phyloP scores from a whole-genome alignment of 2,888 invertebrate species.

The Dolichomitus sp. region DNA sequence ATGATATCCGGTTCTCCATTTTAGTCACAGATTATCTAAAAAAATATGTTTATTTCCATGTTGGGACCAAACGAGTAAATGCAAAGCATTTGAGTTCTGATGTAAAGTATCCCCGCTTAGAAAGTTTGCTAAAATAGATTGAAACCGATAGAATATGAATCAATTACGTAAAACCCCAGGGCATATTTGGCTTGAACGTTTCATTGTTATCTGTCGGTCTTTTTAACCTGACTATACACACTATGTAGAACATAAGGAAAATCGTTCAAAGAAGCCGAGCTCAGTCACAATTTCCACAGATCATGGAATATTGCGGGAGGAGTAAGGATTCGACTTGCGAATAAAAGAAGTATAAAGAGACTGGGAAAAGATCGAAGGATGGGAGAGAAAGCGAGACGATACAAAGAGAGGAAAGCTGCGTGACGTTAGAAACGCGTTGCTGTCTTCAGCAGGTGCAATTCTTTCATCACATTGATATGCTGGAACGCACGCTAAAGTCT shows the following conservation, averaged over 20 bases:
- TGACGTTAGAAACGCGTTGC: constrained; percentile 19
- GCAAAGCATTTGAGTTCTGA: too few species aligned
- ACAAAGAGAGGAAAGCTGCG: constrained; percentile 16
- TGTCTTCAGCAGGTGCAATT: constrained; percentile 36
- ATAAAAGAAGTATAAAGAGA: constrained; percentile 6
- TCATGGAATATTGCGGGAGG: constrained; percentile 34
- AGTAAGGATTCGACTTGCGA: background rate
- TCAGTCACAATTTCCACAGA: constrained; percentile 23
- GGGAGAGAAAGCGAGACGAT: constrained; percentile 4
- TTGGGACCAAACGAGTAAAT: too few species aligned
- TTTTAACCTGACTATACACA: constrained; percentile 11
- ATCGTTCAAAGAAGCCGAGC: constrained; percentile 21
- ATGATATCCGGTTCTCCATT: background rate
- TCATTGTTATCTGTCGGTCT: background rate
- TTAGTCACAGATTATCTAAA: background rate
- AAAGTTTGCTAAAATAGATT: background rate
- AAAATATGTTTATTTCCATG: background rate
- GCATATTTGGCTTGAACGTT: background rate
- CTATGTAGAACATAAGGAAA: background rate
- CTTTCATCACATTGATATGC: constrained; percentile 48
- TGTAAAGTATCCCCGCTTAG: too few species aligned
- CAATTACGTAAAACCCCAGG: background rate
- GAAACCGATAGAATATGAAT: background rate
- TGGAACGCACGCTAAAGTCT: constrained; percentile 2
- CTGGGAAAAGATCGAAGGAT: constrained; percentile 1